Base-by-base conservation (phyloP, 2,888 invertebrate species). In the Timema podura region DNA sequence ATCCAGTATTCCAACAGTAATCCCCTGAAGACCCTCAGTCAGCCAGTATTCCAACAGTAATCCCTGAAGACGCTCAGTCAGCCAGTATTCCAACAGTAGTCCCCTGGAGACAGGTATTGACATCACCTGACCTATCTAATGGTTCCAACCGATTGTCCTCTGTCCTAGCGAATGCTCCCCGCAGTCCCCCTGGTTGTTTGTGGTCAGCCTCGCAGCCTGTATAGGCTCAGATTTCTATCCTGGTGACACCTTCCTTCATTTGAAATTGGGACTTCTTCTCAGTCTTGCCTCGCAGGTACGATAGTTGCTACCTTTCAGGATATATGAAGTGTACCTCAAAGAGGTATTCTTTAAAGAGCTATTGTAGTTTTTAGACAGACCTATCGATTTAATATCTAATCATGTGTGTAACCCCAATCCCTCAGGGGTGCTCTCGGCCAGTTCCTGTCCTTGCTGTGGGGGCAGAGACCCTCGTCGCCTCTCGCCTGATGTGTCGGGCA, bases 271-370 rank as follows among this genome's bases (percentile, higher is more conserved):
- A 8, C 74, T 83, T 11, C 75, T 84, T 16, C 76, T 81, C 6
- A 83, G 83, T 71, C 76, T 83, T 44, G 81, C 79, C 11, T 82
- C 83, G 54, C 80, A 79, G 74, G 81, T 81, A 76, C 77, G 73
- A 48, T 64, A 6, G 1, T 11, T 8, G 49, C 5, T 30, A 5
- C 7, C 13, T 15, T 6, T 54, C 30, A 30, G 30, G 30, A 30
- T 51, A n/a, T 2, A 51, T 15, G 3, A 51, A 13, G 15, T n/a
- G 15, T n/a, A 51, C 13, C 15, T 51, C 13, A 51, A 15, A 51
- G 13, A 51, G n/a, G 15, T 51, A 2, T 51, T n/a, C 13, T 51
- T 51, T 30, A 10, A 15, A 64, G 30, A 64, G 44, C 15, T 10
- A 64, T 30, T 47, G 45, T n/a, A 5, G 65, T 64, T 1, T 30